Evolutionary conservation across 2,113 vertebrate species (phyloP), one percentile per base, ranked within the genome.

Genomic region (Paracanthobrama guichenoti): DNA sequence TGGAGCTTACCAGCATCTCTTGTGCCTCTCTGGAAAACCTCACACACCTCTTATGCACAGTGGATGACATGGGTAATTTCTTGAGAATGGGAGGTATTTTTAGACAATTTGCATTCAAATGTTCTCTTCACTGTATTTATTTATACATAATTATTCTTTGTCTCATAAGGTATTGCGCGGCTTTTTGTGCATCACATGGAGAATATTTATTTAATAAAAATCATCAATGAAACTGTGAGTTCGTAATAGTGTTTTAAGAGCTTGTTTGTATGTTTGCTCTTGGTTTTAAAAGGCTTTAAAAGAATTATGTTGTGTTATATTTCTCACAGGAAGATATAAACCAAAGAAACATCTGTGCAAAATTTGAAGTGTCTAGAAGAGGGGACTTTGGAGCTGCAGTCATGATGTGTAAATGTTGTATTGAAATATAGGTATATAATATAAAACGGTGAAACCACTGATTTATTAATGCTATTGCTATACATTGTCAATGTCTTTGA

Each of bases 201-300:
- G 60, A 81, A 81, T 81, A 55, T 53, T 53, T 55, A 39, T 53
- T 69, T 81, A 31, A 24, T 81, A 35, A 81, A 81, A 69, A 48
- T 55, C 60, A 31, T 81, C 46, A 81, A 81, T 53, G 79, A 81
- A 69, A 81, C 79, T 35, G 79, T 80, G 39, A 81, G 79, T 80
- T 12, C 16, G 31, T 8, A 55, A 39, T 53, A 53, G 2, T 16
- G 46, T 55, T 67, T 9, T 67, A 67, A 18, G 4, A 28, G n/a
- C 69, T 73, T 46, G 1, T 46, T 76, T 42, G 7, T 62, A 4
- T 20, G 4, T 46, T 11, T 66, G 4, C 35, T 26, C 2, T 13
- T n/a, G 10, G 13, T 69, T 48, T 53, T 14, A 22, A 20, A 20
- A 20, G 18, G 18, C 42, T 62, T n/a, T 46, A 24, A 18, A 16